These are phyloP conservation scores for Cyprinodon variegatus DNA, from an alignment of 2,113 vertebrate genomes.

Conservation along the genomic window DNA sequence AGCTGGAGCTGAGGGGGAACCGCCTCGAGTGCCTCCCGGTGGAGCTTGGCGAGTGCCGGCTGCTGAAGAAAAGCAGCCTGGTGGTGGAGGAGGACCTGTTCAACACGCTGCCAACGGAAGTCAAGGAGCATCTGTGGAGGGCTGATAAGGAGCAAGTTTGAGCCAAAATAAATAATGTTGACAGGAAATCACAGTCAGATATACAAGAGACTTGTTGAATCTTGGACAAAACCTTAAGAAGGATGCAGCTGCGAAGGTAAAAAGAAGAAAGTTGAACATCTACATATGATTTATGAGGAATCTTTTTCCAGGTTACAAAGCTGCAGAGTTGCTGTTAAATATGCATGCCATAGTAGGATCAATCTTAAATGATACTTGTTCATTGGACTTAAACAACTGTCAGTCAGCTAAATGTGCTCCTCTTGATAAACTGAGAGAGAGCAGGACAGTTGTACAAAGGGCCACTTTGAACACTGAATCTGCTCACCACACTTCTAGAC, in stretches of 20 bases:
- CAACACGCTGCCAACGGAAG: conserved; percentile 90
- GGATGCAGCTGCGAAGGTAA: conserved; percentile 8
- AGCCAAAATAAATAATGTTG: conserved; percentile 45
- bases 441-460: conserved; percentile 23
- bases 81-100: conserved; percentile 97
- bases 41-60: conserved; percentile 92
- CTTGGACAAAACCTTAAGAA: background rate
- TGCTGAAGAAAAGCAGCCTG: conserved; percentile 89
- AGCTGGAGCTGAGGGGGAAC: conserved; percentile 95
- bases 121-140: conserved; percentile 93
- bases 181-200: background rate
- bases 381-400: conserved; percentile 22
- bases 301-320: conserved; percentile 3
- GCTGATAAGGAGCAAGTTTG: conserved; percentile 93
- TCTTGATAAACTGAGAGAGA: conserved; percentile 7
- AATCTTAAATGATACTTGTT: conserved; percentile 26
- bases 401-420: conserved; percentile 19
- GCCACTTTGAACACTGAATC: conserved; percentile 13
- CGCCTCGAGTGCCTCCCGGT: conserved; percentile 93
- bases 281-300: background rate
- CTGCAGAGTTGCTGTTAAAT: conserved; percentile 11
- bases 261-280: conserved; percentile 5
- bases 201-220: too few species aligned
- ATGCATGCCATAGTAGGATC: conserved; percentile 48
- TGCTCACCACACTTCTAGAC: conserved; percentile 31